Conservation (phyloP, 2,888 invertebrate genomes). For the Mythimna loreyi region DNA sequence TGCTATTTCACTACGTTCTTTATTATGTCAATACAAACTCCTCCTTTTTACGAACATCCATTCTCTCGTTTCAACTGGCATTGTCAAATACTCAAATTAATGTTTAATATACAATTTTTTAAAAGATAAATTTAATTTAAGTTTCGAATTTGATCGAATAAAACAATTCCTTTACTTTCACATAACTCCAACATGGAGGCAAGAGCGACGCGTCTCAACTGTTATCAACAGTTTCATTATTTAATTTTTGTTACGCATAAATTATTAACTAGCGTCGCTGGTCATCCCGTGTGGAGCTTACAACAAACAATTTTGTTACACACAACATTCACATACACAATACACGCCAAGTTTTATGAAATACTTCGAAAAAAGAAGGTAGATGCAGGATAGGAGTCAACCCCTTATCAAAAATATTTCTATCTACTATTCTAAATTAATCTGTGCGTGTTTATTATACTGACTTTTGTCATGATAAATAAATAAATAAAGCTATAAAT, state of each 20-base stretch:
- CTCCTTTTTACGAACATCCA: slow-evolving; percentile 53
- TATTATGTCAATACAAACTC: slow-evolving; percentile 54
- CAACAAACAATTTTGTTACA: slow-evolving; percentile 28
- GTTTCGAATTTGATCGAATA: slow-evolving; percentile 60
- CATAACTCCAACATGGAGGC: slow-evolving; percentile 32
- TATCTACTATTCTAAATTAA: slow-evolving; percentile 65
- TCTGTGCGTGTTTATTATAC: slow-evolving; percentile 85
- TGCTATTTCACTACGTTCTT: slow-evolving; percentile 64
- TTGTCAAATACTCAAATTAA: slow-evolving; percentile 42
- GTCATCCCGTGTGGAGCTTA: slow-evolving; percentile 13
- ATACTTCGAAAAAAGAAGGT: slow-evolving; percentile 55
- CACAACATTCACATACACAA: slow-evolving; percentile 34
- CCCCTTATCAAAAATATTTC: slow-evolving; percentile 66
- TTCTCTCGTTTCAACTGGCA: slow-evolving; percentile 28
- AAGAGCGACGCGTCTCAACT: slow-evolving; percentile 13
- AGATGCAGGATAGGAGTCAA: slow-evolving; percentile 51
- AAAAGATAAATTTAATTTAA: slow-evolving; percentile 42
- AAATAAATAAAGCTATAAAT: slow-evolving; percentile 73
- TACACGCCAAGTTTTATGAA: slow-evolving; percentile 42
- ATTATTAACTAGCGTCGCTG: slow-evolving; percentile 7
- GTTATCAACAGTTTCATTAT: slow-evolving; percentile 14
- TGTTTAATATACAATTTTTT: slow-evolving; percentile 38
- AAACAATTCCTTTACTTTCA: slow-evolving; percentile 49
- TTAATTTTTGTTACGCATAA: slow-evolving; percentile 6
- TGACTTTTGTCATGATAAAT: slow-evolving; percentile 71